Conservation (phyloP, 2,888 invertebrate species). For the Caenorhabditis virilis region DNA sequence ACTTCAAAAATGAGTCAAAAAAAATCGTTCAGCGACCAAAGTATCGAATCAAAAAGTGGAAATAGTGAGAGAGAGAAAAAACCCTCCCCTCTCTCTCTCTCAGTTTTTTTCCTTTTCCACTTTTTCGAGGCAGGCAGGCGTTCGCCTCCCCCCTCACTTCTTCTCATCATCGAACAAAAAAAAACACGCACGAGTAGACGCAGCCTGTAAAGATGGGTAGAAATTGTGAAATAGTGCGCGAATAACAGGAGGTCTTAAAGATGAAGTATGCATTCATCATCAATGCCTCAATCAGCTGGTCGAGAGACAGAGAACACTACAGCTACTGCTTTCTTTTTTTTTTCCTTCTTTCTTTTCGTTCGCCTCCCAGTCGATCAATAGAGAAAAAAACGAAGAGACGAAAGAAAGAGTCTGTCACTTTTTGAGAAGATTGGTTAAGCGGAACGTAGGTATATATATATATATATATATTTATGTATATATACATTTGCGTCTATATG, state of each 20-base stretch:
- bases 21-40: neutral
- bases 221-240: neutral
- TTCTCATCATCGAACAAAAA: neutral
- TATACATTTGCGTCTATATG: no score
- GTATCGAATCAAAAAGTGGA: conserved; percentile 1
- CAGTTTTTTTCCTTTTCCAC: neutral
- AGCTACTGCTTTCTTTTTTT: neutral
- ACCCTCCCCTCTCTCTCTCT: neutral
- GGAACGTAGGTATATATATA: no score
- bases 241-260: conserved; percentile 6
- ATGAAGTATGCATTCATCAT: neutral
- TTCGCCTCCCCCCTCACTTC: neutral
- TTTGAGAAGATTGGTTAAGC: no score
- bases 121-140: neutral
- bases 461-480: no score
- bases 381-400: no score
- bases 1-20: no score
- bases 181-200: no score
- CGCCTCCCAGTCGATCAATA: no score
- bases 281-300: conserved; percentile 10
- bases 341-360: neutral
- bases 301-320: conserved; percentile 3
- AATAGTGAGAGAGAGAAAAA: neutral
- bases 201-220: no score
- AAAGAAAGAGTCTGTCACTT: no score